Base-by-base conservation (phyloP, 1,140 invertebrate genomes). In the Nixonia krombeini region DNA sequence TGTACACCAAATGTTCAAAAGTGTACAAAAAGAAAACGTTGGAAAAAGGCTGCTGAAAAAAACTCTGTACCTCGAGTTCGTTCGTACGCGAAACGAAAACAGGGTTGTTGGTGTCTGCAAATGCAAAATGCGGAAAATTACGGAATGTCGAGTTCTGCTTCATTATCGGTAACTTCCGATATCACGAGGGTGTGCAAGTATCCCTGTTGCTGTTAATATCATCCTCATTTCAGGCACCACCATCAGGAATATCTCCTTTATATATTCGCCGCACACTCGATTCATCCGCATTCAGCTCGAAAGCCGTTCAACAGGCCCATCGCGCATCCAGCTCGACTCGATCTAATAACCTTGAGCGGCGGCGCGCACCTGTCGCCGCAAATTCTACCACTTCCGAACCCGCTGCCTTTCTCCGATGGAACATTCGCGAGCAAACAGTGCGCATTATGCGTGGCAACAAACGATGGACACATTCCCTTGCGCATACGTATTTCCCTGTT, bases 121-220 rank as follows among this genome's bases (percentile, higher is more conserved):
- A 3, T 21, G 21, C 6, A 21, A 3, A 45, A 25, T 25, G 25
- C 9, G 18, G 25, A 40, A 41, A 50, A 50, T 41, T 25, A 50
- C 50, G 58, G 64, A 68, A 68, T 71, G 71, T 73, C 67, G 67
- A 68, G 58, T 63, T 51, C 49, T 46, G 55, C 26, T 41, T 50
- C 46, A 68, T 71, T 71, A 73, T 64, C 47, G 35, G 50, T 68
- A 56, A 37, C 53, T 63, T 71, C 58, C 64, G 58, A 71, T 73
- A 71, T 73, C 58, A 56, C 49, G 46, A 51, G 35, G 38, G 21
- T 15, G 25, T 40, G 26, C n/a, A n/a, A 21, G 45, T 33, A 53
- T 63, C 68, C 47, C 69, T 50, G 57, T 42, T 40, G 33, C 55
- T 41, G 26, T 38, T 46, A 52, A 52, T 63, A 49, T 57, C 59